A percentile compares a stretch with the other conserved stretches of the same genome.
Evolutionary conservation across 2,113 vertebrate species (phyloP).

Genomic region (Accipiter virgatus): DNA sequence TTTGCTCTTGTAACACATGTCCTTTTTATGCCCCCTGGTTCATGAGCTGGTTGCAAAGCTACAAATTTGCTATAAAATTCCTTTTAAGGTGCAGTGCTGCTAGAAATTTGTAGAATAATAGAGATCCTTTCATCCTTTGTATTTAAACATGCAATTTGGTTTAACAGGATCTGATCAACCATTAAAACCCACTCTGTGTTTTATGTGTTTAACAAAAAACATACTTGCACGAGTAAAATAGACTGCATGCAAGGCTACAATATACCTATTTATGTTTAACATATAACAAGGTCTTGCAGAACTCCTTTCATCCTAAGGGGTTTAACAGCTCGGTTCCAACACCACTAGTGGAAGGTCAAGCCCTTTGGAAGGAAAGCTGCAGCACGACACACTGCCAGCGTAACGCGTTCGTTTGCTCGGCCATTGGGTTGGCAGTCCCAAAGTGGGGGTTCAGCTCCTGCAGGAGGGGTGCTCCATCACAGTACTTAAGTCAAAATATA

Average conservation of each 20-base stretch:
- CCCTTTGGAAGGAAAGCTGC: background rate
- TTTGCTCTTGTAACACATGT: slow-evolving; percentile 58
- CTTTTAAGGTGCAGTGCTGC: slow-evolving; percentile 56
- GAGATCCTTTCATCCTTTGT: slow-evolving; percentile 61
- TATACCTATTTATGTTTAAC: slow-evolving; percentile 9
- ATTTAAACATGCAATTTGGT: slow-evolving; percentile 64
- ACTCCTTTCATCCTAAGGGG: background rate
- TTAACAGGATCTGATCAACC: slow-evolving; percentile 47
- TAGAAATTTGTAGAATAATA: slow-evolving; percentile 67
- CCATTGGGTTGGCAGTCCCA: background rate
- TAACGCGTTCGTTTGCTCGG: rapidly evolving
- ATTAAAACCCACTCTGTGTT: slow-evolving; percentile 52
- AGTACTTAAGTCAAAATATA: background rate
- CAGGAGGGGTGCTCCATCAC: background rate
- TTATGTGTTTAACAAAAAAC: slow-evolving; percentile 64
- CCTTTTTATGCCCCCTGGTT: slow-evolving; percentile 55
- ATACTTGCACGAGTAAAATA: slow-evolving; percentile 30
- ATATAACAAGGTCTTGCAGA: background rate
- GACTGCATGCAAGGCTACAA: slow-evolving; percentile 7
- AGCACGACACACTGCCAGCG: background rate
- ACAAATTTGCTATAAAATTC: slow-evolving; percentile 67
- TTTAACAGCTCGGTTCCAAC: background rate
- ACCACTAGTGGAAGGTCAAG: background rate
- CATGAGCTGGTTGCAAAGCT: slow-evolving; percentile 59
- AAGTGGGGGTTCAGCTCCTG: rapidly evolving